These are phyloP conservation scores for Leptodactylus fuscus DNA, from an alignment of 2,113 vertebrate species.

Conservation along the genomic window DNA sequence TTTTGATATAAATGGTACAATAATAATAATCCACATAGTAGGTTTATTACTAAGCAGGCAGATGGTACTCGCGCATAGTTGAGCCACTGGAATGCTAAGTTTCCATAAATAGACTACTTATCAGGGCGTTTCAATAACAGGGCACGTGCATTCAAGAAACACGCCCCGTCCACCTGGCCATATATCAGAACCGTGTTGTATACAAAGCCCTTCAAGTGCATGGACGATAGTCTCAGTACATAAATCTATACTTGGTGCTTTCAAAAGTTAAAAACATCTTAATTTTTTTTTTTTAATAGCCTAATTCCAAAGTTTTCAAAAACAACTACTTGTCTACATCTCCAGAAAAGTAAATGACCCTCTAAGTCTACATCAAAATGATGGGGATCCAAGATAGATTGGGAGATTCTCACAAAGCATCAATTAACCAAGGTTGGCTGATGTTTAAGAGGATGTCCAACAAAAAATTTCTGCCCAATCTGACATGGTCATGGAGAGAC, in stretches of 20 bases:
- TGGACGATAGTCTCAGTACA: no score
- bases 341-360: not conserved
- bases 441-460: no score
- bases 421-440: not conserved
- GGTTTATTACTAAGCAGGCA: not conserved
- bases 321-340: not conserved
- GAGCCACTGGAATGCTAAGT: not conserved
- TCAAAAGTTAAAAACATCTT: no score
- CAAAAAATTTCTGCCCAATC: no score
- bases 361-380: not conserved
- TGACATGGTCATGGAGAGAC: no score
- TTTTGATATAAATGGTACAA: not conserved
- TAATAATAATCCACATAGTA: not conserved
- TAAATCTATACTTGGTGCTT: no score
- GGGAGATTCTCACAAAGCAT: not conserved
- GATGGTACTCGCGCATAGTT: not conserved
- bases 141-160: not conserved
- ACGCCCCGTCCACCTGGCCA: not conserved
- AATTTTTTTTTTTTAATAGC: no score
- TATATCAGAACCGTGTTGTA: not conserved
- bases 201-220: not conserved
- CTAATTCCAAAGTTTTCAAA: not conserved
- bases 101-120: constrained; percentile 17
- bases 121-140: not conserved
- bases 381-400: not conserved